These are phyloP conservation scores for Pungitius pungitius DNA, from an alignment of 2,113 vertebrate species.

Conservation along the genomic window DNA sequence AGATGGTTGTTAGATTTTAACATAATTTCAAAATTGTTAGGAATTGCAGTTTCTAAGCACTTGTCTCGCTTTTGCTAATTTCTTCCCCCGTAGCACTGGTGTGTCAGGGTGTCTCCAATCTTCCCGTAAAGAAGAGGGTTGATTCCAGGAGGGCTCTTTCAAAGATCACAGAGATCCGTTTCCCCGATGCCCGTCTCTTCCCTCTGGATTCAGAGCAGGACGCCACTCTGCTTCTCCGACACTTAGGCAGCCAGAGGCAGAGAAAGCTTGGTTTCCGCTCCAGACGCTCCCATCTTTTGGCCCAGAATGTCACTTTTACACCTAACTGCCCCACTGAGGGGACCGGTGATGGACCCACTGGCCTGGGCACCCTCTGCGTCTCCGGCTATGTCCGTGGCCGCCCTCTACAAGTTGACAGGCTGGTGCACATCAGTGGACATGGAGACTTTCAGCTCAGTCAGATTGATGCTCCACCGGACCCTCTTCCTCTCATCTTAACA, in stretches of 20 bases:
- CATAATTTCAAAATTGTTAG: not conserved
- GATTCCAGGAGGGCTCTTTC: constrained; percentile 86
- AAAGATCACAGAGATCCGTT: constrained; percentile 86
- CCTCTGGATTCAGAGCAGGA: constrained; percentile 88
- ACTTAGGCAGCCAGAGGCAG: constrained; percentile 89
- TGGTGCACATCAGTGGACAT: constrained; percentile 91
- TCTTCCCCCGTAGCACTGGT: constrained; percentile 81
- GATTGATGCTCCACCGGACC: constrained; percentile 89
- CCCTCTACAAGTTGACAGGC: constrained; percentile 84
- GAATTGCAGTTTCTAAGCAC: not conserved
- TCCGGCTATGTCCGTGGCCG: constrained; percentile 92
- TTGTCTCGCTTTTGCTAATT: not conserved
- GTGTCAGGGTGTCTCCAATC: constrained; percentile 84
- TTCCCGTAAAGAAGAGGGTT: constrained; percentile 87
- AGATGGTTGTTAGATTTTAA: not conserved
- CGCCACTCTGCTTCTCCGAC: constrained; percentile 84
- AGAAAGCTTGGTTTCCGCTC: constrained; percentile 88
- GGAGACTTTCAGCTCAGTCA: constrained; percentile 96
- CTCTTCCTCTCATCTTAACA: constrained; percentile 82
- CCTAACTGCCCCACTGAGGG: constrained; percentile 65
- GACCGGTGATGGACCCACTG: constrained; percentile 57
- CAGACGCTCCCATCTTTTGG: constrained; percentile 87
- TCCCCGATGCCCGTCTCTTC: constrained; percentile 88
- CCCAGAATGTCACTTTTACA: constrained; percentile 81
- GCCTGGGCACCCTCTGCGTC: constrained; percentile 88